Evolutionary conservation across 2,113 vertebrate species (phyloP), one percentile per base, ranked within the genome.

Genomic region (Oceanodroma tethys): DNA sequence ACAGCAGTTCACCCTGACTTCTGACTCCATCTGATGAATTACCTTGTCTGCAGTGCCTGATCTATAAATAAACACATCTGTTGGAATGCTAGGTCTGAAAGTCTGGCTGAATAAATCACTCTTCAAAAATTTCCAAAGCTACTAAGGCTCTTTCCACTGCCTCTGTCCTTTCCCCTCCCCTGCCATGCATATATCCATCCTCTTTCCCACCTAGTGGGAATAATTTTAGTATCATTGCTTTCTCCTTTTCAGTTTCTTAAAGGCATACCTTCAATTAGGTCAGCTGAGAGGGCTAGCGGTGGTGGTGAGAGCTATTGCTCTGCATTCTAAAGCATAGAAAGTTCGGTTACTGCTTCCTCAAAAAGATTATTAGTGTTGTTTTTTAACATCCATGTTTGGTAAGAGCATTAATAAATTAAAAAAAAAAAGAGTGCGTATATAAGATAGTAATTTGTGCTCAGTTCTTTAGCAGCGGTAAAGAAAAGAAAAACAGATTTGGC

Each of bases 1-100:
- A 62, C 74, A 68, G 16, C 56, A 68, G 52, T 55, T 91, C 63
- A 19, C 60, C 32, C 86, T 83, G 80, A 60, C 72, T 96, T 71
- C 87, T 83, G 65, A 62, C 62, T 96, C 79, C 70, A 52, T 87
- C 84, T 95, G 93, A 95, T 89, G 62, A 94, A 96, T 97, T 91
- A 90, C 88, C 86, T 93, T 62, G 68, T 96, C 91, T 95, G 88
- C 65, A 86, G 50, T 53, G 70, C 29, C 70, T 55, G 93, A 82
- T 23, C 95, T 96, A 96, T 87, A 97, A 97, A 97, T 92, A 96
- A 88, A 70, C 66, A 87, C 79, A 96, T 95, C 95, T 97, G 96
- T 68, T 93, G 76, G 52, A 90, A 56, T 81, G 55, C 81, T 65
- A 86, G 58, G n/a, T 60, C 85, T 93, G 89, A 66, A 89, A 93